These are phyloP conservation scores for Brachionus rubens DNA, from an alignment of 1,140 invertebrate genomes.

Conservation along the genomic window DNA sequence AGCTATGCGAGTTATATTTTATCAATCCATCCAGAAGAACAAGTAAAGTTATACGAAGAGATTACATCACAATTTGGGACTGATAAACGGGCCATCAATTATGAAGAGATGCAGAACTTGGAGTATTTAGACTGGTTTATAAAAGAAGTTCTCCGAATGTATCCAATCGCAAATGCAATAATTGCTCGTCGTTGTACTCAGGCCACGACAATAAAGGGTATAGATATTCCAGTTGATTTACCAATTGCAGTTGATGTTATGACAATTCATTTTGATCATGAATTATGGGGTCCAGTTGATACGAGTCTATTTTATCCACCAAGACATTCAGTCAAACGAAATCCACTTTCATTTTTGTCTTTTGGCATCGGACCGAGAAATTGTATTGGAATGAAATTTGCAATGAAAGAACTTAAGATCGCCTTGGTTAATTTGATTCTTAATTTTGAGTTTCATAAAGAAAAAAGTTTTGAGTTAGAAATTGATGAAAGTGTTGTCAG, in stretches of 20 bases:
- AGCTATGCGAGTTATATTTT: constrained; percentile 55
- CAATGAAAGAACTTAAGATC: constrained; percentile 54
- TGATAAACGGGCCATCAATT: not conserved
- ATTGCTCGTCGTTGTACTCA: constrained; percentile 52
- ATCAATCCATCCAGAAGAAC: constrained; percentile 60
- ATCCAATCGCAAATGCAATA: no score
- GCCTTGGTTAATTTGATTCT: constrained; percentile 52
- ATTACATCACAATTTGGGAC: constrained; percentile 48
- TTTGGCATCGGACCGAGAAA: constrained; percentile 58
- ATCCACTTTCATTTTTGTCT: constrained; percentile 54
- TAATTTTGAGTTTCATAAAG: constrained; percentile 49
- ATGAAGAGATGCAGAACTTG: constrained; percentile 51
- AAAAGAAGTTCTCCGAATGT: constrained; percentile 54
- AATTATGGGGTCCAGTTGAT: constrained; percentile 54
- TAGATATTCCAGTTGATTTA: constrained; percentile 54
- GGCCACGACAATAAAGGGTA: constrained; percentile 50
- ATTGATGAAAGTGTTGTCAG: not conserved
- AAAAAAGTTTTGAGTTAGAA: not conserved
- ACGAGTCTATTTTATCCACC: constrained; percentile 53
- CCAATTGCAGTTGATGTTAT: constrained; percentile 55
- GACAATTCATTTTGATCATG: constrained; percentile 55
- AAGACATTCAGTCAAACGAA: constrained; percentile 48
- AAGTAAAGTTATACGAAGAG: constrained; percentile 60
- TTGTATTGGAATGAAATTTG: constrained; percentile 56
- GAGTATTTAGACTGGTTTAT: constrained; percentile 55